phyloP scores from a whole-genome alignment of 2,888 invertebrate species.

The Rhagonycha lutea region DNA sequence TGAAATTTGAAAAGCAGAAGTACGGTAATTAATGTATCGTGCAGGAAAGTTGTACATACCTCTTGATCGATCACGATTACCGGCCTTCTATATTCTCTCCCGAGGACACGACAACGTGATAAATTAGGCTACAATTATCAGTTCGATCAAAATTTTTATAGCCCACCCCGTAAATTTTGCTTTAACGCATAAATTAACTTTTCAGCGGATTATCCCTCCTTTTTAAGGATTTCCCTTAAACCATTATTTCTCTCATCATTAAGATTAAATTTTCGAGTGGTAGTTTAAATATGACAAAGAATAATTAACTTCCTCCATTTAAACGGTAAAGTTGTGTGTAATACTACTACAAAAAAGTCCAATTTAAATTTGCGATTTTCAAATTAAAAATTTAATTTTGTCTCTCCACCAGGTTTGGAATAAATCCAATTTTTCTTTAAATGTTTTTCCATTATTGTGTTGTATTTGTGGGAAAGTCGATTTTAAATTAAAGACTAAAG shows the following conservation, averaged over 20 bases:
- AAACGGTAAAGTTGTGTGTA: background rate
- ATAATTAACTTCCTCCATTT: background rate
- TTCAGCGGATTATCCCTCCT: background rate
- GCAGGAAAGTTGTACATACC: background rate
- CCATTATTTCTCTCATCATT: background rate
- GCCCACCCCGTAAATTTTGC: background rate
- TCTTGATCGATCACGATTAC: background rate
- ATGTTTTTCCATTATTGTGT: background rate
- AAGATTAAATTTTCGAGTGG: background rate
- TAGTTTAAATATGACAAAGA: background rate
- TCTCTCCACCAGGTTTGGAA: background rate
- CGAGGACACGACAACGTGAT: background rate
- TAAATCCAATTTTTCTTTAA: background rate
- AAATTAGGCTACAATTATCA: background rate
- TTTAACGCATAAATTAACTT: background rate
- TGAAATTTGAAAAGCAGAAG: background rate
- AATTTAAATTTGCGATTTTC: background rate
- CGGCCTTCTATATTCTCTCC: background rate
- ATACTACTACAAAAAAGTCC: background rate
- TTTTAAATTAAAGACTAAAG: conserved; percentile 9
- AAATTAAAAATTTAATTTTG: background rate
- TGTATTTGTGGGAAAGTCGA: background rate
- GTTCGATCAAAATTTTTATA: background rate
- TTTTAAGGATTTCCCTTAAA: background rate
- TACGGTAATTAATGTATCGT: background rate